These are phyloP conservation scores for Eueides isabella DNA, from an alignment of 1,140 invertebrate genomes.

Conservation along the genomic window DNA sequence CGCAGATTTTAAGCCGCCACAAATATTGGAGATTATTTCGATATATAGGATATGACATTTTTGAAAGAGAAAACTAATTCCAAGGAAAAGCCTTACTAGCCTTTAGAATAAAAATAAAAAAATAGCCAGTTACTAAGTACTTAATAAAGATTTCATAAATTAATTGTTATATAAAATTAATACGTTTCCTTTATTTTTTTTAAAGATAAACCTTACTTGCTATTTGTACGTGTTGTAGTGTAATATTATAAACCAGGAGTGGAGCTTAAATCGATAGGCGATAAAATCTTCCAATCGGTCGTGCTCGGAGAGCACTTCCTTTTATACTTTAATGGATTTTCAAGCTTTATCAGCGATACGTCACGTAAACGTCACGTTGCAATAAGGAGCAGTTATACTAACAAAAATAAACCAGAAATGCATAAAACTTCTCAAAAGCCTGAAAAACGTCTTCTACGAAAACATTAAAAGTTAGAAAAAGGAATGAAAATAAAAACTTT, in stretches of 20 bases:
- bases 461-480: too few relatives aligned
- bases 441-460: too few relatives aligned
- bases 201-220: neutral
- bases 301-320: conserved; percentile 12
- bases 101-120: too few relatives aligned
- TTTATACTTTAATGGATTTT: conserved; percentile 18
- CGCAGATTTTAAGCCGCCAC: neutral
- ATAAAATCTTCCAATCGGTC: conserved; percentile 32
- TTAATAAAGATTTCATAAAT: too few relatives aligned
- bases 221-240: neutral
- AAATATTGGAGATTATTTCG: neutral
- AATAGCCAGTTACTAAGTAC: too few relatives aligned
- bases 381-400: neutral
- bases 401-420: neutral
- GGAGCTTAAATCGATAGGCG: conserved; percentile 30
- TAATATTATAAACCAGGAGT: conserved; percentile 9
- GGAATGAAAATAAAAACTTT: too few relatives aligned
- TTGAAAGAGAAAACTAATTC: too few relatives aligned
- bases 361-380: conserved; percentile 14
- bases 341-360: conserved; percentile 24
- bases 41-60: too few relatives aligned
- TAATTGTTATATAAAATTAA: neutral
- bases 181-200: neutral
- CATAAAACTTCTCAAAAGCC: neutral
- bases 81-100: too few relatives aligned